Conservation (phyloP, 2,797 vertebrate genomes). For the Ptychadena robeensis region DNA sequence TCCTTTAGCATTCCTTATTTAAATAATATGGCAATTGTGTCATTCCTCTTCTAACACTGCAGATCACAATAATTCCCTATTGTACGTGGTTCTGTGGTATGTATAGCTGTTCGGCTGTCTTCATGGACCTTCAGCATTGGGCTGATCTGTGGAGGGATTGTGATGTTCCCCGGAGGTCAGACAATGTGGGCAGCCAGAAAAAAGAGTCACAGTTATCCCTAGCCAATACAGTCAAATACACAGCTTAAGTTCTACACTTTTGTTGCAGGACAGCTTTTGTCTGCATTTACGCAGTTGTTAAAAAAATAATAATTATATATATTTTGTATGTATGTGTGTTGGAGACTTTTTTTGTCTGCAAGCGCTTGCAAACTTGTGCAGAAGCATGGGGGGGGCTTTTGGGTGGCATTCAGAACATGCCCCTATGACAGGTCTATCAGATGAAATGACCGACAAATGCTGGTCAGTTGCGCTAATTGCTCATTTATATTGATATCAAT, state of each 20-base stretch:
- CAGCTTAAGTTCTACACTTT: neutral
- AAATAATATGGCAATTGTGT: conserved; percentile 5
- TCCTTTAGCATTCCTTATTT: neutral
- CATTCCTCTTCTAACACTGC: neutral
- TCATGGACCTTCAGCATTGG: neutral
- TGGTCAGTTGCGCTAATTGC: too few relatives aligned
- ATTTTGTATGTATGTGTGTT: too few relatives aligned
- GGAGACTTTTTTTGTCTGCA: too few relatives aligned
- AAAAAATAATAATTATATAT: too few relatives aligned
- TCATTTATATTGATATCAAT: too few relatives aligned
- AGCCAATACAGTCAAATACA: neutral
- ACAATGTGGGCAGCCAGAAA: neutral
- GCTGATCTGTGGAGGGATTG: neutral
- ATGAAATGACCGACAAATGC: too few relatives aligned
- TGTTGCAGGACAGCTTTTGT: too few relatives aligned
- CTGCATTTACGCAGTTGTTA: too few relatives aligned
- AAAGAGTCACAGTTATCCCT: neutral
- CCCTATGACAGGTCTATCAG: too few relatives aligned
- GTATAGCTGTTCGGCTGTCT: neutral
- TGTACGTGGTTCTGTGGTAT: neutral
- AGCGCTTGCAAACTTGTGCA: too few relatives aligned
- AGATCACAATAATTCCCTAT: neutral
- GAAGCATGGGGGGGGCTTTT: too few relatives aligned
- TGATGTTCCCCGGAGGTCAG: neutral
- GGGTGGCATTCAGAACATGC: too few relatives aligned